phyloP scores from a whole-genome alignment of 2,888 invertebrate species.

The Xestoiulus laeticollis region DNA sequence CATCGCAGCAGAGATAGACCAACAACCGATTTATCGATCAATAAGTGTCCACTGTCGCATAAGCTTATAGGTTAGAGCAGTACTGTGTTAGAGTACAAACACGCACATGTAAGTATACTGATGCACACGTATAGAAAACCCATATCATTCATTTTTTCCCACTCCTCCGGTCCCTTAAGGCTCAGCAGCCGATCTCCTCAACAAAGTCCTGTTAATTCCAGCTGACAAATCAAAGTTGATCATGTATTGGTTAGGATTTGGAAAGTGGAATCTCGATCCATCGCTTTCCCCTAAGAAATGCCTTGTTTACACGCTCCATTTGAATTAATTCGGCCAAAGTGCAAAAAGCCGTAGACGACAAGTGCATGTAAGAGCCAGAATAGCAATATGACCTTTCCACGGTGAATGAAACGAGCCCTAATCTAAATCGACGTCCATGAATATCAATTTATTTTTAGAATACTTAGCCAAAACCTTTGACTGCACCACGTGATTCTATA shows the following conservation, averaged over 20 bases:
- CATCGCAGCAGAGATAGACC: not conserved
- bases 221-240: constrained; percentile 16
- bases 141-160: not conserved
- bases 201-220: constrained; percentile 20
- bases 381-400: not conserved
- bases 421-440: not conserved
- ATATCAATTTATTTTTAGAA: not conserved
- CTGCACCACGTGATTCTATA: no score
- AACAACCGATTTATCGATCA: not conserved
- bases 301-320: constrained; percentile 24
- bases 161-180: not conserved
- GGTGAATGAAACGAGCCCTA: not conserved
- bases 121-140: no score
- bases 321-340: not conserved
- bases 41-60: not conserved
- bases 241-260: constrained; percentile 3
- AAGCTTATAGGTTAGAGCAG: not conserved
- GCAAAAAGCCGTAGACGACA: not conserved
- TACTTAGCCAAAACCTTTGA: not conserved
- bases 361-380: not conserved
- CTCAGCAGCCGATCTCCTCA: not conserved
- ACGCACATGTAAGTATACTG: not conserved
- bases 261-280: not conserved
- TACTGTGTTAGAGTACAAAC: not conserved
- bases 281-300: not conserved